Percentiles rank a stretch among this genome's conserved stretches.
These are phyloP conservation scores for Apteryx owenii DNA, from an alignment of 2,113 vertebrate genomes.

Conservation along the genomic window DNA sequence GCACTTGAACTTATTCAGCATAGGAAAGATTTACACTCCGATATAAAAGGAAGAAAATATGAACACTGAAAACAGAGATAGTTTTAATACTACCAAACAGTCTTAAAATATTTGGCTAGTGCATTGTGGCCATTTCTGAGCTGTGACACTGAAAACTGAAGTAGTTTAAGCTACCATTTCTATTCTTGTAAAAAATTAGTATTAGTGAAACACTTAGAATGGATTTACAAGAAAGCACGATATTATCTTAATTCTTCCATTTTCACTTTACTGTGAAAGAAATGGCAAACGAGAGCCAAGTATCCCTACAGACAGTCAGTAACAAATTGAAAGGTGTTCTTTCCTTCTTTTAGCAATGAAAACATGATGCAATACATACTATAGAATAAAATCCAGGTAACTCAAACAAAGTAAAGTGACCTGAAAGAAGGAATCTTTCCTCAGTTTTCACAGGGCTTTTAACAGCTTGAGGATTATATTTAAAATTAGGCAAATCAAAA, in stretches of 20 bases:
- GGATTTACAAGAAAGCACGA: conserved; percentile 28
- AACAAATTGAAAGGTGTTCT: background rate
- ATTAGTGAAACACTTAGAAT: background rate
- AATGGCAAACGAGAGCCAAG: background rate
- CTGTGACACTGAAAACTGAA: background rate
- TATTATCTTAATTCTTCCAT: conserved; percentile 13
- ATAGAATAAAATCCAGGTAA: background rate
- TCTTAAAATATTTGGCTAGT: background rate
- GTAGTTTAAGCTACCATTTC: background rate
- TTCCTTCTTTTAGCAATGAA: background rate
- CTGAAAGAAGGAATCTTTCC: background rate
- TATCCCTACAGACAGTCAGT: background rate
- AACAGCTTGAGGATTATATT: background rate
- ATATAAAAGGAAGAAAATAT: background rate
- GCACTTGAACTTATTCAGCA: conserved; percentile 1
- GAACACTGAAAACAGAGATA: background rate
- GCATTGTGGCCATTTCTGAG: background rate
- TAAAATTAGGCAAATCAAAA: background rate
- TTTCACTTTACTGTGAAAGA: background rate
- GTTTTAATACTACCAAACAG: background rate
- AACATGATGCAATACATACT: background rate
- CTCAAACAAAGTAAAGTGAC: background rate
- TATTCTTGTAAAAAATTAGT: background rate
- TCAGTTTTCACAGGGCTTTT: background rate
- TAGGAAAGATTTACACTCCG: background rate